phyloP scores from a whole-genome alignment of 2,113 vertebrate species.

The Periophthalmus modestus region DNA sequence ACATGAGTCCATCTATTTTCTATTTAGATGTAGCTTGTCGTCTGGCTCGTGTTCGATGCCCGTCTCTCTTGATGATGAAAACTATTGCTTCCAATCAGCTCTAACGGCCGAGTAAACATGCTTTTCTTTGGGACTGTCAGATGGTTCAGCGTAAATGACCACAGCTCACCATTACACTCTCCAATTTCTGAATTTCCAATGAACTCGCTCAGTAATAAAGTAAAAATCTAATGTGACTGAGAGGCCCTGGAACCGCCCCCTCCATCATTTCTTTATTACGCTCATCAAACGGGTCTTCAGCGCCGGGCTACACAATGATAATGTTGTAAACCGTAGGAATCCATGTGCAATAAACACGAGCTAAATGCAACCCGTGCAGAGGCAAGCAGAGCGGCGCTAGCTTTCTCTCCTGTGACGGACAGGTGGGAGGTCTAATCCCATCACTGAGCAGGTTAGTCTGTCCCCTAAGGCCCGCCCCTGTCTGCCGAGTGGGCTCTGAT shows the following conservation, averaged over 20 bases:
- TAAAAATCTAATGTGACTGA: slow-evolving; percentile 19
- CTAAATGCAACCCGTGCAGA: slow-evolving; percentile 47
- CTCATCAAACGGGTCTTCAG: slow-evolving; percentile 34
- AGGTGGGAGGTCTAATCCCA: slow-evolving; percentile 70
- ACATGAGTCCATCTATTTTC: not conserved
- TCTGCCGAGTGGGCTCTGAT: slow-evolving; percentile 63
- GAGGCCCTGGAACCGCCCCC: slow-evolving; percentile 19
- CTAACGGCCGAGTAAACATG: not conserved
- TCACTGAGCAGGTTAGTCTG: slow-evolving; percentile 57
- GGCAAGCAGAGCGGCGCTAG: slow-evolving; percentile 48
- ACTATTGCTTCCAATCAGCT: slow-evolving; percentile 1
- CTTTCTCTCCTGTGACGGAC: slow-evolving; percentile 62
- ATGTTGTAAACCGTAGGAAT: not conserved
- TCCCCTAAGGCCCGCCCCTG: slow-evolving; percentile 67
- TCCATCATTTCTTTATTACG: slow-evolving; percentile 45
- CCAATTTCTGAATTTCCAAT: slow-evolving; percentile 50
- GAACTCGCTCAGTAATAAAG: slow-evolving; percentile 55
- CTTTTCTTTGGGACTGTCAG: slow-evolving; percentile 26
- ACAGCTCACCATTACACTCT: slow-evolving; percentile 51
- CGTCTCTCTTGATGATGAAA: not conserved
- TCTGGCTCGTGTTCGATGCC: not conserved
- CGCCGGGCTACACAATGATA: slow-evolving; percentile 25
- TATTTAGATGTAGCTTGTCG: not conserved
- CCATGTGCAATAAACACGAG: not conserved
- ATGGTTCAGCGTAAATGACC: slow-evolving; percentile 53